Evolutionary conservation across 1,140 invertebrate species (phyloP).

Genomic region (Bombus breviceps): DNA sequence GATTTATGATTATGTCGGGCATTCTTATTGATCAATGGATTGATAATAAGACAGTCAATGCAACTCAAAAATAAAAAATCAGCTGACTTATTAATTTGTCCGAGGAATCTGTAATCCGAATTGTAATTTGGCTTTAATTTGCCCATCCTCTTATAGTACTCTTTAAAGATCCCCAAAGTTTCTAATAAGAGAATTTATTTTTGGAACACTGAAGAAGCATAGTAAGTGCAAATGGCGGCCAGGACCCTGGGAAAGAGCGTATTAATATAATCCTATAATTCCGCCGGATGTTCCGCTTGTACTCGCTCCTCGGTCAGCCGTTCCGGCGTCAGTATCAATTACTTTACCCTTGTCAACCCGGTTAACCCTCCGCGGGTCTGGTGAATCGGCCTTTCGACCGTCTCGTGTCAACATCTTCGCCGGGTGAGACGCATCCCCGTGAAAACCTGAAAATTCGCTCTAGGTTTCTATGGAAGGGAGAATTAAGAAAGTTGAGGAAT

Average conservation of each 20-base stretch:
- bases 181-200: conserved; percentile 7
- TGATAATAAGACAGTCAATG: neutral
- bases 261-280: conserved; percentile 55
- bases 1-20: no score
- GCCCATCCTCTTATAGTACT: neutral
- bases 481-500: conserved; percentile 16
- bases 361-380: conserved; percentile 26
- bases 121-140: neutral
- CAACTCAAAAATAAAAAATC: neutral
- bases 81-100: neutral
- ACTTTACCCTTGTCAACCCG: conserved; percentile 51
- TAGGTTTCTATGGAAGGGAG: neutral
- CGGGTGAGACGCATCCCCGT: neutral
- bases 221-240: neutral
- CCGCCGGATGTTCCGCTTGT: conserved; percentile 35
- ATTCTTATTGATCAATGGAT: neutral
- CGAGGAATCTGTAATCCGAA: neutral
- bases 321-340: conserved; percentile 48
- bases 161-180: neutral
- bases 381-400: neutral
- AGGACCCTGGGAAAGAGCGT: neutral
- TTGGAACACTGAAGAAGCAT: neutral
- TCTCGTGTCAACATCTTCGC: conserved; percentile 17
- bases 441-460: neutral
- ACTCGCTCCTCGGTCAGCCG: conserved; percentile 17